These are phyloP conservation scores for Mugil cephalus DNA, from an alignment of 2,113 vertebrate species.

Conservation along the genomic window DNA sequence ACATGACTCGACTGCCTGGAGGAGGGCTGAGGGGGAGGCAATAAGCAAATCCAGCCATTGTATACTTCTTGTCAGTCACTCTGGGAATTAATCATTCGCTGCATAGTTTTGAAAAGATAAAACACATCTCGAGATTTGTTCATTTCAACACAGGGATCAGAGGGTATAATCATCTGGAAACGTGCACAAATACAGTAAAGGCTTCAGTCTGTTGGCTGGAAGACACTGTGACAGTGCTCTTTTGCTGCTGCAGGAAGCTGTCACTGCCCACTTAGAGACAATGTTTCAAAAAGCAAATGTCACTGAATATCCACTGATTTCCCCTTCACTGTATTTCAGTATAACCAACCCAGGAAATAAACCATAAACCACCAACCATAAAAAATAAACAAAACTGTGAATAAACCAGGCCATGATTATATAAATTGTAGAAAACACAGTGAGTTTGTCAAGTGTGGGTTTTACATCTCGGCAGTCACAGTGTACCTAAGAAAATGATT, in stretches of 20 bases:
- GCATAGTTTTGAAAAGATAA: conserved; percentile 12
- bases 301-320: background rate
- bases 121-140: background rate
- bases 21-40: conserved; percentile 46
- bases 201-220: conserved; percentile 10
- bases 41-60: conserved; percentile 50
- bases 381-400: too few species aligned
- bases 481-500: background rate
- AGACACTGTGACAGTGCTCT: background rate
- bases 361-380: background rate
- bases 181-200: conserved; percentile 15
- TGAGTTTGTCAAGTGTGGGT: background rate
- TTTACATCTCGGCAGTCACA: background rate
- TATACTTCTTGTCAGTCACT: conserved; percentile 47
- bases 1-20: conserved; percentile 48
- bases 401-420: too few species aligned
- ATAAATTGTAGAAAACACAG: background rate
- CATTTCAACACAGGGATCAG: conserved; percentile 15
- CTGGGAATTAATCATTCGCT: conserved; percentile 22
- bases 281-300: conserved; percentile 7
- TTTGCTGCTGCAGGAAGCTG: conserved; percentile 10
- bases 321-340: background rate
- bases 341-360: background rate
- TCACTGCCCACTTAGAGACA: background rate
- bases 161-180: conserved; percentile 22